Evolutionary conservation across 1,140 invertebrate genomes (phyloP).

Genomic region (Procambarus virginalis): DNA sequence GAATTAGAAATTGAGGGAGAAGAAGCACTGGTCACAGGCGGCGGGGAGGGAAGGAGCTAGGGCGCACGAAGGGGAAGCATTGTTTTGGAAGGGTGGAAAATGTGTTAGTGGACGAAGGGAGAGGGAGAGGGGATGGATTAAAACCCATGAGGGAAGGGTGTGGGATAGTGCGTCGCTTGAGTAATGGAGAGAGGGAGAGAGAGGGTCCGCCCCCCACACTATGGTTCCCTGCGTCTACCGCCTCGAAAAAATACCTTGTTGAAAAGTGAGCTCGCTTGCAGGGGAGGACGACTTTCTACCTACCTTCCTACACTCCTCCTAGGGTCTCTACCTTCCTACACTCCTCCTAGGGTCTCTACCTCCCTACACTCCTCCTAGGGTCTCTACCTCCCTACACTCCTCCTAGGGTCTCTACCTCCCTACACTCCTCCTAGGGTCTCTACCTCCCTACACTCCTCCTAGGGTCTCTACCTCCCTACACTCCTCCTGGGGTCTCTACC

Average conservation of each 20-base stretch:
- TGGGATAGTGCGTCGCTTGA: conserved; percentile 2
- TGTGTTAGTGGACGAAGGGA: not conserved
- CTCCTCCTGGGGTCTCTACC: too few relatives aligned
- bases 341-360: too few relatives aligned
- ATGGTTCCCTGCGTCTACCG: not conserved
- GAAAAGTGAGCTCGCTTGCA: conserved; percentile 47
- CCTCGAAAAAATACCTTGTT: conserved; percentile 54
- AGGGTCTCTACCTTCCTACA: too few relatives aligned
- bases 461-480: too few relatives aligned
- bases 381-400: too few relatives aligned
- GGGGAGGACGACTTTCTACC: conserved; percentile 19
- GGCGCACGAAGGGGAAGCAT: not conserved
- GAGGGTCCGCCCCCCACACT: not conserved
- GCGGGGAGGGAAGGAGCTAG: not conserved
- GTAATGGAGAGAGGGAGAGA: conserved; percentile 28
- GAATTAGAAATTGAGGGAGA: conserved; percentile 38
- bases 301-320: too few relatives aligned
- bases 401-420: too few relatives aligned
- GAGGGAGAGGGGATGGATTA: conserved; percentile 33
- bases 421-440: too few relatives aligned
- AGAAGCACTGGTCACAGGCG: not conserved
- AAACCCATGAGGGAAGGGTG: conserved; percentile 18
- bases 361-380: too few relatives aligned
- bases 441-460: too few relatives aligned
- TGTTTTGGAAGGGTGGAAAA: conserved; percentile 14